Conservation (phyloP, 2,888 invertebrate genomes). For the Cerceris rybyensis region DNA sequence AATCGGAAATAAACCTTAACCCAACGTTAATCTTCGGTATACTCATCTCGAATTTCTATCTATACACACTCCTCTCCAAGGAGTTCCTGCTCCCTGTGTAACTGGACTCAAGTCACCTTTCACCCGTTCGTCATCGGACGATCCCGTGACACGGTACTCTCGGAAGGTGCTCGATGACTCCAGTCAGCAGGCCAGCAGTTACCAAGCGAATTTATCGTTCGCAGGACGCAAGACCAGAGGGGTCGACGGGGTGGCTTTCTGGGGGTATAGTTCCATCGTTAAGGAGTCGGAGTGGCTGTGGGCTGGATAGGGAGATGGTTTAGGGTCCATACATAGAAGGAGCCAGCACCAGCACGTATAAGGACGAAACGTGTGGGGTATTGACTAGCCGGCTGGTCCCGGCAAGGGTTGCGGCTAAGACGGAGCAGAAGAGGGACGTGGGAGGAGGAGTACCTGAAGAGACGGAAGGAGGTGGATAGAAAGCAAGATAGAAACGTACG, state of each 20-base stretch:
- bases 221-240: conserved; percentile 44
- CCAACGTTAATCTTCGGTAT: too few relatives aligned
- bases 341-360: conserved; percentile 72
- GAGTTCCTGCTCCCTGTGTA: neutral
- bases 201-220: conserved; percentile 77
- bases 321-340: conserved; percentile 73
- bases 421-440: conserved; percentile 63
- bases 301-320: conserved; percentile 72
- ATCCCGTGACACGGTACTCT: conserved; percentile 34
- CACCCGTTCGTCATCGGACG: conserved; percentile 31
- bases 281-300: conserved; percentile 68
- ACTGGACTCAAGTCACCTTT: conserved; percentile 11
- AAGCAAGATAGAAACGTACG: conserved; percentile 74
- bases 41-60: too few relatives aligned
- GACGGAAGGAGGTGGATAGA: conserved; percentile 52
- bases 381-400: conserved; percentile 79
- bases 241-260: conserved; percentile 46
- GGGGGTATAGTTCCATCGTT: conserved; percentile 74
- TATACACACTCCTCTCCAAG: neutral
- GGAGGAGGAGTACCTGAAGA: conserved; percentile 53
- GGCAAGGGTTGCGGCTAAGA: conserved; percentile 81
- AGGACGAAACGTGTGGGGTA: conserved; percentile 78
- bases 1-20: too few relatives aligned
- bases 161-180: conserved; percentile 58
- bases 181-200: conserved; percentile 74